Percentiles rank a stretch among this genome's conserved stretches.
phyloP scores from a whole-genome alignment of 2,888 invertebrate species.

The Suillia variegata region DNA sequence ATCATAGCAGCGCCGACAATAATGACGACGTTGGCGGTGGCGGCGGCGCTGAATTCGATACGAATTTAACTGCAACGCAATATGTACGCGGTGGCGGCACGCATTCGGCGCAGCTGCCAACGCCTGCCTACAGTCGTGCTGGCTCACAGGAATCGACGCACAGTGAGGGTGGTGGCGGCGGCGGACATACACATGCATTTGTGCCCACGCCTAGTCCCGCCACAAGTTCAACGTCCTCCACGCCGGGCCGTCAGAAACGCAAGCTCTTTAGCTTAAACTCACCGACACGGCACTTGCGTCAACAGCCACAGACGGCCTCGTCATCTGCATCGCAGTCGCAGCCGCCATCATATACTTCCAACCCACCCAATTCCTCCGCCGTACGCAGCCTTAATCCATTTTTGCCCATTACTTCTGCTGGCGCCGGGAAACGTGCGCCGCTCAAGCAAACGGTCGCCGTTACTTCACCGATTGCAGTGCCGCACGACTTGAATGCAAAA shows the following conservation, averaged over 20 bases:
- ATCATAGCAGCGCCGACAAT: constrained; percentile 47
- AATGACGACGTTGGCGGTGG: constrained; percentile 10
- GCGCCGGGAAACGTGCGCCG: constrained; percentile 35
- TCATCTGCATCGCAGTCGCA: constrained; percentile 11
- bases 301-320: constrained; percentile 24
- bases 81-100: constrained; percentile 35
- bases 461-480: constrained; percentile 33
- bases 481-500: constrained; percentile 60
- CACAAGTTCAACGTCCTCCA: constrained; percentile 45
- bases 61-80: constrained; percentile 46
- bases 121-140: constrained; percentile 48
- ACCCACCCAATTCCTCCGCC: constrained; percentile 20
- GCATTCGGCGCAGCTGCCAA: constrained; percentile 46
- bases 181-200: constrained; percentile 20
- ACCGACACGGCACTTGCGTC: constrained; percentile 46
- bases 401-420: constrained; percentile 35
- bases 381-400: constrained; percentile 57
- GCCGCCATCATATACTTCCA: background rate
- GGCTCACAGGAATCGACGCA: constrained; percentile 52
- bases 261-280: constrained; percentile 55
- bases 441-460: constrained; percentile 37
- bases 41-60: constrained; percentile 33
- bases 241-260: constrained; percentile 53
- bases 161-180: constrained; percentile 39
- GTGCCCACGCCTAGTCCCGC: constrained; percentile 45